Conservation (phyloP, 1,140 invertebrate species). For the Dermatophagoides farinae region DNA sequence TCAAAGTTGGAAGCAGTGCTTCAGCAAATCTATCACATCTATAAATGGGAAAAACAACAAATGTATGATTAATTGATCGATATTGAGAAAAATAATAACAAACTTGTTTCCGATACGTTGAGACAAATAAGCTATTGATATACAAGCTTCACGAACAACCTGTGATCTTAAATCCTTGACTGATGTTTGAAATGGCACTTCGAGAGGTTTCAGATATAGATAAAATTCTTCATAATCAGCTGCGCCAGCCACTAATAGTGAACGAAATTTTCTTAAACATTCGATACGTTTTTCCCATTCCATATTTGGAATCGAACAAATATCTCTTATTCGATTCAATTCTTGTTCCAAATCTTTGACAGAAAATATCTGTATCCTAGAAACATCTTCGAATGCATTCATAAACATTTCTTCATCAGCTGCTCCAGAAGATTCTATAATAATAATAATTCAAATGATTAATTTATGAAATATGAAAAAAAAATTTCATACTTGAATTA, state of each 20-base stretch:
- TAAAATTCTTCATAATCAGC: constrained; percentile 58
- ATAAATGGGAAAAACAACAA: constrained; percentile 15
- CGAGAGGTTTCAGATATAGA: constrained; percentile 50
- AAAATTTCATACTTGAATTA: background rate
- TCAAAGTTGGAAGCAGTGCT: constrained; percentile 52
- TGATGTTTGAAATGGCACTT: constrained; percentile 54
- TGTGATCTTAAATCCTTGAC: constrained; percentile 71
- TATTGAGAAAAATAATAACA: background rate
- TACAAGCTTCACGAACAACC: constrained; percentile 80
- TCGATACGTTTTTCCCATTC: constrained; percentile 85
- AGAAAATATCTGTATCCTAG: constrained; percentile 58
- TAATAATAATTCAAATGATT: background rate
- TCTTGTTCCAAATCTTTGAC: constrained; percentile 60
- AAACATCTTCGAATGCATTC: constrained; percentile 59
- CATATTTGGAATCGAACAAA: constrained; percentile 47
- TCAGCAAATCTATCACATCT: constrained; percentile 67
- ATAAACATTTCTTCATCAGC: constrained; percentile 72
- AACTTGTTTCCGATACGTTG: constrained; percentile 10
- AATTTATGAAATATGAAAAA: background rate
- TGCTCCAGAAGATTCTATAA: constrained; percentile 16
- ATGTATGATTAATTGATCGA: background rate
- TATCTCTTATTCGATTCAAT: constrained; percentile 48
- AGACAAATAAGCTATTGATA: constrained; percentile 48
- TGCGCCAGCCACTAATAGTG: constrained; percentile 50
- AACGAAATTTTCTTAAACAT: constrained; percentile 59